Conservation (phyloP, 2,797 vertebrate genomes). For the Podargus strigoides region DNA sequence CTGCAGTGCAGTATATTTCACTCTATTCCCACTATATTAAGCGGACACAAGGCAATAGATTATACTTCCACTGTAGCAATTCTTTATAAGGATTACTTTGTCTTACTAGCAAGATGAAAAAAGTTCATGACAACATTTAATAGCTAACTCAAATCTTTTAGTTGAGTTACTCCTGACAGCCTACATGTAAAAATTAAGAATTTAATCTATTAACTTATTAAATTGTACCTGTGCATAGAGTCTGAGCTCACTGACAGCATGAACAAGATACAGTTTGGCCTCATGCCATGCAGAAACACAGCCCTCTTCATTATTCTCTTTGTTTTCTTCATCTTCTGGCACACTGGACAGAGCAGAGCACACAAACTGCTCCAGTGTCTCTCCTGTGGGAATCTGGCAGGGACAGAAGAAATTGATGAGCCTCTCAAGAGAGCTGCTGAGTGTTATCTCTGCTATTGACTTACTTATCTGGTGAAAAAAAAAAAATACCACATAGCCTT, state of each 20-base stretch:
- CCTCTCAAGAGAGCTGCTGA: background rate
- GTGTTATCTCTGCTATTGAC: background rate
- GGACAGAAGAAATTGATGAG: background rate
- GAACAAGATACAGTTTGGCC: slow-evolving; percentile 48
- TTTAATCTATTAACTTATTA: background rate
- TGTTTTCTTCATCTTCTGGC: background rate
- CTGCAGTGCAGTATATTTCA: background rate
- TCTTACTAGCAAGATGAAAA: background rate
- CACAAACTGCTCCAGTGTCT: slow-evolving; percentile 47
- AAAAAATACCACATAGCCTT: background rate
- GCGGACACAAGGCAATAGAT: background rate
- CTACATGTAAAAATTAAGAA: background rate
- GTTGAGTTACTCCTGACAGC: background rate
- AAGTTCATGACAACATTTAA: background rate
- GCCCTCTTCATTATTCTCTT: background rate
- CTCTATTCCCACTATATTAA: background rate
- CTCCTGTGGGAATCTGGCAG: slow-evolving; percentile 61
- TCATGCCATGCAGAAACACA: slow-evolving; percentile 11
- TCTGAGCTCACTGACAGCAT: slow-evolving; percentile 25
- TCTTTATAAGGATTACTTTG: background rate
- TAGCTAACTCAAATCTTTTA: background rate
- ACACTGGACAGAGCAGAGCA: slow-evolving; percentile 45
- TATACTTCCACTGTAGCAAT: background rate
- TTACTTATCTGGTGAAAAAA: background rate
- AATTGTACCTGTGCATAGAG: slow-evolving; percentile 40